Base-by-base conservation (phyloP, 2,113 vertebrate species). In the Mormyrus lacerda region DNA sequence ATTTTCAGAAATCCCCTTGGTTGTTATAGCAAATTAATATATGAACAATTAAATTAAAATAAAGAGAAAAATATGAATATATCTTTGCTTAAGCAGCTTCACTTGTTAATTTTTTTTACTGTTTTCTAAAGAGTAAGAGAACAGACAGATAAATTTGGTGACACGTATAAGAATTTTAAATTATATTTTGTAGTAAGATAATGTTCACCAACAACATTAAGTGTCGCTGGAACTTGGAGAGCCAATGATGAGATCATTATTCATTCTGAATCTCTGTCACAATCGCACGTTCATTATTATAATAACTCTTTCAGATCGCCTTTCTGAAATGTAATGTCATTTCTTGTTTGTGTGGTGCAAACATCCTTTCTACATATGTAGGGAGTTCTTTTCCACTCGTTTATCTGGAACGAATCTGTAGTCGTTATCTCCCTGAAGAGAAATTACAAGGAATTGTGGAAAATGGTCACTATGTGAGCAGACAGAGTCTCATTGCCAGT, bases 61-160 rank as follows among this genome's bases (percentile, higher is more conserved):
- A 39, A 27, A 85, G 45, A 48, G 9, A 50, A 35, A 27, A 53
- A 55, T 55, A 55, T 87, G 92, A 93, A 92, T 24, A 85, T 45
- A 24, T 85, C 44, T 45, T 47, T 85, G 24, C 82, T 45, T 47
- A 27, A 45, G 2, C 69, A 73, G 69, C 27, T 35, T 76, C 35
- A 76, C 15, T 93, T 92, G 92, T 94, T 92, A 93, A 1, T 55
- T 95, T 93, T 79, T 95, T 95, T 93, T 94, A 19, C 93, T 91
- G 92, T 94, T 69, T 92, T 91, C 93, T 93, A 92, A 93, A 91
- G 92, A 94, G 94, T 95, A 93, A 91, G 91, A 92, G 90, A 92
- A 92, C 91, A 94, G 95, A 55, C 93, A 92, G 93, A 94, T 94
- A 95, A 95, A 95, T 95, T 79, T 42, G 35, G 21, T 9, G 11